Conservation (phyloP, 2,888 invertebrate species). For the Galerucella pusilla region DNA sequence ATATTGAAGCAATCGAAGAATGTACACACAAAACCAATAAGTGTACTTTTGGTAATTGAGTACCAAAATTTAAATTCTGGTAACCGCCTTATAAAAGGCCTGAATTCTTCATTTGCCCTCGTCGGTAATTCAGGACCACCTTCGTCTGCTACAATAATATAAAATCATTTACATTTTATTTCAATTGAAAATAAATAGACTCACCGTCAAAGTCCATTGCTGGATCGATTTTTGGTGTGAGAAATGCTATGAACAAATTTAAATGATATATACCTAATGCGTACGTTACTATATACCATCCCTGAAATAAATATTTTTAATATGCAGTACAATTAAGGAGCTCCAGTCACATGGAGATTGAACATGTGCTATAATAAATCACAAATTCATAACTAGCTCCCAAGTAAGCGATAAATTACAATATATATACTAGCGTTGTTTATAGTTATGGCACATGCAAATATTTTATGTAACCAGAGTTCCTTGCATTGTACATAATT, state of each 20-base stretch:
- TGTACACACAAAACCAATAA: slow-evolving; percentile 91
- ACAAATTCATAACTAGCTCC: no score
- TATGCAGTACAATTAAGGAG: background rate
- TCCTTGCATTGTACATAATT: background rate
- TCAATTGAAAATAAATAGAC: slow-evolving; percentile 39
- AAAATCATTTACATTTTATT: no score
- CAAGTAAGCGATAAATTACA: no score
- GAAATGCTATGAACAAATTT: slow-evolving; percentile 99
- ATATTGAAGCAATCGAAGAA: slow-evolving; percentile 98
- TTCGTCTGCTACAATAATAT: slow-evolving; percentile 71
- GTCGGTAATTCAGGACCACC: slow-evolving; percentile 95
- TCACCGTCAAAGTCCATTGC: slow-evolving; percentile 93
- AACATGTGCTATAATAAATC: no score
- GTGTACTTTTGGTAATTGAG: slow-evolving; percentile 93
- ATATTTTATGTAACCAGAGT: no score
- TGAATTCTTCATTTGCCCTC: slow-evolving; percentile 95
- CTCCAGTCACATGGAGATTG: no score
- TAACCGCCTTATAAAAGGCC: slow-evolving; percentile 95
- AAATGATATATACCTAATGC: slow-evolving; percentile 99
- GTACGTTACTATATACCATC: slow-evolving; percentile 99
- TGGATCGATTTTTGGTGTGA: slow-evolving; percentile 99
- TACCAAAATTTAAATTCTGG: slow-evolving; percentile 99
- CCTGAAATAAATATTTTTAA: slow-evolving; percentile 70
- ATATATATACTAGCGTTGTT: no score
- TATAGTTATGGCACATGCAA: no score